Conservation (phyloP, 1,140 invertebrate genomes). For the Leptestheria dahalacensis region DNA sequence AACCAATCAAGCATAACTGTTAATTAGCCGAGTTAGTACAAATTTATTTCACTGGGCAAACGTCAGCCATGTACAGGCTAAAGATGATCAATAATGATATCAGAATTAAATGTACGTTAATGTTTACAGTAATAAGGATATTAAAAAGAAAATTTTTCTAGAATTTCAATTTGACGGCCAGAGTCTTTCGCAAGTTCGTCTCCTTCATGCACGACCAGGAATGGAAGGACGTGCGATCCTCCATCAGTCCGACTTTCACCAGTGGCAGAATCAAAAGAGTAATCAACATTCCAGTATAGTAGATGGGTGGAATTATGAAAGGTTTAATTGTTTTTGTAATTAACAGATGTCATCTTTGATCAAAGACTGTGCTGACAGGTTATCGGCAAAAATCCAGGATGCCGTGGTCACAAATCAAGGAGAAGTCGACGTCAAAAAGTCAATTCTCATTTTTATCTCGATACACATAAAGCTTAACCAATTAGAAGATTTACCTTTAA, state of each 20-base stretch:
- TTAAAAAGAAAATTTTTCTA: background rate
- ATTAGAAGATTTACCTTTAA: too few species aligned
- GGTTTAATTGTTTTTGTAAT: background rate
- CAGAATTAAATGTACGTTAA: too few species aligned
- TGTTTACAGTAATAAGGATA: too few species aligned
- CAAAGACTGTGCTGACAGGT: background rate
- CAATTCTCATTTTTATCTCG: too few species aligned
- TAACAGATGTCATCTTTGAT: background rate
- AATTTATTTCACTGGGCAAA: too few species aligned
- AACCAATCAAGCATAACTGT: too few species aligned
- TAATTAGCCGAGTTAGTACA: too few species aligned
- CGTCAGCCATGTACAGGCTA: too few species aligned
- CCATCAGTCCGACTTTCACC: slow-evolving; percentile 40
- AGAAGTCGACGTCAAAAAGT: background rate
- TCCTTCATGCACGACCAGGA: slow-evolving; percentile 23
- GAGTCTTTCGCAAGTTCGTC: slow-evolving; percentile 12
- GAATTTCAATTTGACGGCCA: background rate
- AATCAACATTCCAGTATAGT: background rate
- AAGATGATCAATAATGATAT: too few species aligned
- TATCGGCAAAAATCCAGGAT: background rate
- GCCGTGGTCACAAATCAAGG: background rate
- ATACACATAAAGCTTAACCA: too few species aligned
- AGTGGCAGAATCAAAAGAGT: slow-evolving; percentile 15
- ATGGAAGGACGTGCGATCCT: slow-evolving; percentile 38
- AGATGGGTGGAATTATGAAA: background rate